Evolutionary conservation across 2,113 vertebrate species (phyloP).

Genomic region (Pristiophorus japonicus): DNA sequence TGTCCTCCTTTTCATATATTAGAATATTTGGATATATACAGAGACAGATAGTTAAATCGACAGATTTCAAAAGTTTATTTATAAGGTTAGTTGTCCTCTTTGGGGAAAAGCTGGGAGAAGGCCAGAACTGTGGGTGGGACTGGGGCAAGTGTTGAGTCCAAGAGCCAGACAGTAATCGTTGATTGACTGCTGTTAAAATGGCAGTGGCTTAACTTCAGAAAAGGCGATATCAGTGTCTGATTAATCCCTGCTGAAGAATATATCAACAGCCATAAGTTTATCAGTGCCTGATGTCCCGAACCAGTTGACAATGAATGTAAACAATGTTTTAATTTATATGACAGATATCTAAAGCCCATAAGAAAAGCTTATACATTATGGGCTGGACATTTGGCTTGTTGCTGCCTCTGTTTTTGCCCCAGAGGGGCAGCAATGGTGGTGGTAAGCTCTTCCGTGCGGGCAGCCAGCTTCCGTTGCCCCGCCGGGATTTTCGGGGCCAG

Average conservation of each 20-base stretch:
- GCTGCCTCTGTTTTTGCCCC: too few species aligned
- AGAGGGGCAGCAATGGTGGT: too few species aligned
- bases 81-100: background rate
- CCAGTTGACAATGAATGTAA: background rate
- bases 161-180: background rate
- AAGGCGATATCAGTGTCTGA: background rate
- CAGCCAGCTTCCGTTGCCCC: too few species aligned
- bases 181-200: background rate
- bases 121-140: too few species aligned
- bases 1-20: background rate
- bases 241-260: background rate
- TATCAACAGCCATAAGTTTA: background rate
- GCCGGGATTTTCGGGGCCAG: too few species aligned
- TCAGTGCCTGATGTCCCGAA: background rate
- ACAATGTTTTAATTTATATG: background rate
- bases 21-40: background rate
- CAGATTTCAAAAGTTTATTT: background rate
- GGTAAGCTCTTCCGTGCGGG: too few species aligned
- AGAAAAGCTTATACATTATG: too few species aligned
- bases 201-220: background rate
- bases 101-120: background rate
- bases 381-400: too few species aligned
- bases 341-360: background rate
- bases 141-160: background rate
- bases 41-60: background rate